A percentile compares a stretch with the other conserved stretches of the same genome.
phyloP scores from a whole-genome alignment of 2,797 vertebrate species.

The Cichlasoma orientale region DNA sequence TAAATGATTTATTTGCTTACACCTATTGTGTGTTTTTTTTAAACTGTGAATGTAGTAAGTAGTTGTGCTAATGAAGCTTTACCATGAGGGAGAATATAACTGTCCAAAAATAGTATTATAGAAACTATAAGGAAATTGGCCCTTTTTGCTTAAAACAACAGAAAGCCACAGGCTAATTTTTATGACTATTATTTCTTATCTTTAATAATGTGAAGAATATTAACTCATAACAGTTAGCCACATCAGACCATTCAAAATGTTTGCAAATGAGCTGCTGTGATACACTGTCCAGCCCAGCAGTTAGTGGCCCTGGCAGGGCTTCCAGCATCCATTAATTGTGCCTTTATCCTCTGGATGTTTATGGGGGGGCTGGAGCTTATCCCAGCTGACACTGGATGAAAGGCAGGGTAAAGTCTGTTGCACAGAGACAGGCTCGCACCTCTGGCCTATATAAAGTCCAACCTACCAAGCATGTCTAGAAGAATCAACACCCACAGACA shows the following conservation, averaged over 20 bases:
- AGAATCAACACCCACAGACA: accelerated
- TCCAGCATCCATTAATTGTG: conserved; percentile 6
- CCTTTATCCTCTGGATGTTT: not conserved
- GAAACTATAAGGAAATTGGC: not conserved
- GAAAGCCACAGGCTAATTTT: not conserved
- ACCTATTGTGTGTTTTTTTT: not conserved
- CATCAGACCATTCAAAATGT: conserved; percentile 28
- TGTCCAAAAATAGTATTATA: not conserved
- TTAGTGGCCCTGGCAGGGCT: conserved; percentile 7
- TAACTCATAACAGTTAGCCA: conserved; percentile 18
- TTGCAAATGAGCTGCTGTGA: conserved; percentile 12
- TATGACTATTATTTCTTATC: conserved; percentile 18
- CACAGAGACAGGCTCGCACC: not conserved
- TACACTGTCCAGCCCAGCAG: conserved; percentile 41
- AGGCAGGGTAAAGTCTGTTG: not conserved
- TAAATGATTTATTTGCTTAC: not conserved
- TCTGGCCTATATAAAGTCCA: not conserved
- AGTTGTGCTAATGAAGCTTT: not conserved
- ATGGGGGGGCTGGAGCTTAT: not conserved
- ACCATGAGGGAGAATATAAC: accelerated
- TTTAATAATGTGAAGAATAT: conserved; percentile 13
- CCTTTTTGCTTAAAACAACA: not conserved
- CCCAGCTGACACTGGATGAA: not conserved
- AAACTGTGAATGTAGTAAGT: not conserved
- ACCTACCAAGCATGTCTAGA: not conserved